Base-by-base conservation (phyloP, 2,888 invertebrate genomes). In the Halictus ligatus region DNA sequence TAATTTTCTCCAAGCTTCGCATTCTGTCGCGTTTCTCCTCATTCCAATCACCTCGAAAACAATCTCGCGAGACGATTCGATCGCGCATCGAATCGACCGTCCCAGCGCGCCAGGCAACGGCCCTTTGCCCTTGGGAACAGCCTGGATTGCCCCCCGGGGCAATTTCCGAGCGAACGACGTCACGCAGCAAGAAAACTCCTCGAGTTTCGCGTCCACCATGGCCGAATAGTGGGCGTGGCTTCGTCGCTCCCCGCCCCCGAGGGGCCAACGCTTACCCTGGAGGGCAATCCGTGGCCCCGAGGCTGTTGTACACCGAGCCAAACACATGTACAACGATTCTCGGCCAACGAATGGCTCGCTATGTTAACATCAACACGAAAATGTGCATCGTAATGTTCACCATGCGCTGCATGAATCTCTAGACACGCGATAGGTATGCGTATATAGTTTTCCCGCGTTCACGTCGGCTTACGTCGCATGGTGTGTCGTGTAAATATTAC, bases 401-500 rank as follows among this genome's bases (percentile, higher is more conserved):
- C 84, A 83, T 73, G 79, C 73, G 40, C 60, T 77, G 78, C 81
- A 75, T 69, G 73, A 80, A 64, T 81, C 72, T 78, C 64, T 67
- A 43, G 80, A 84, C 81, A 77, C 54, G 76, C 86, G 77, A 58
- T 67, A 84, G 75, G 64, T 88, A 86, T 82, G 84, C 77, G 86
- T 86, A 85, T 81, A 69, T 83, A 86, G 60, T 81, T 83, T 83
- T 83, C 77, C 75, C 80, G 73, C 72, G 40, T 77, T 78, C 73
- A 43, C 43, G 60, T 85, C 78, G 29, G 40, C 58, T 86, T 80
- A 88, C 87, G 29, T 80, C 83, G 50, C 76, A 25, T 88, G 90
- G 90, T 92, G 91, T 90, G 88, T 81, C 90, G 88, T 92, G 69
- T 89, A 91, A 91, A 91, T 92, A 90, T 89, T 81, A 90, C 87